Evolutionary conservation across 2,113 vertebrate species (phyloP).

Genomic region (Oceanodroma tethys): DNA sequence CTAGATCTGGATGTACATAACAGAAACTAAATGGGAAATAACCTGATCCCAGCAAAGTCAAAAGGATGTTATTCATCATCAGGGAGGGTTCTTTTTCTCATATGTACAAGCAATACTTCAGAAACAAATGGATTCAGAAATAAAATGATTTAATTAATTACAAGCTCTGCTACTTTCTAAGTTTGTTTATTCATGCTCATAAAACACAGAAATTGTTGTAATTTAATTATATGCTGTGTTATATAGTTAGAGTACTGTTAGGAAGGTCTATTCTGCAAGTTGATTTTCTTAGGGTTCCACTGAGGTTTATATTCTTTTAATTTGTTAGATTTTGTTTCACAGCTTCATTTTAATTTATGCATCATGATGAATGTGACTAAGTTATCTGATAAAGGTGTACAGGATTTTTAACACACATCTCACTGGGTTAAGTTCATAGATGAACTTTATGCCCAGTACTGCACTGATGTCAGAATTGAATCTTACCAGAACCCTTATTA

Average conservation of each 20-base stretch:
- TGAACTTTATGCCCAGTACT: background rate
- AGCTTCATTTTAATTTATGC: background rate
- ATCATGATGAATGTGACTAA: background rate
- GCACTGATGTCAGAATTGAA: background rate
- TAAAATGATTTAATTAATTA: background rate
- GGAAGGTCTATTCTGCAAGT: background rate
- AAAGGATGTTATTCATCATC: background rate
- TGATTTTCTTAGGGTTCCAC: background rate
- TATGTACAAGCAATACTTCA: background rate
- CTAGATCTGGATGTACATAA: background rate
- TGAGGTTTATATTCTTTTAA: background rate
- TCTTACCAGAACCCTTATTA: background rate
- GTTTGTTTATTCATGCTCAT: background rate
- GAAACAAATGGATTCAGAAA: background rate
- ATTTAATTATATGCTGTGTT: background rate
- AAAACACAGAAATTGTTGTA: background rate
- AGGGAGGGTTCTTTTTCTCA: background rate
- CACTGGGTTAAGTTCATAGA: background rate
- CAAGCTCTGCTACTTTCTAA: background rate
- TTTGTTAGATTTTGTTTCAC: background rate
- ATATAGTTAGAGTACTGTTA: background rate
- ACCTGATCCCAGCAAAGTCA: background rate
- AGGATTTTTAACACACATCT: background rate
- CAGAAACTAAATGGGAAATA: background rate
- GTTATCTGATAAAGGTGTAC: background rate